Conservation (phyloP, 2,113 vertebrate genomes). For the Hippocampus zosterae region DNA sequence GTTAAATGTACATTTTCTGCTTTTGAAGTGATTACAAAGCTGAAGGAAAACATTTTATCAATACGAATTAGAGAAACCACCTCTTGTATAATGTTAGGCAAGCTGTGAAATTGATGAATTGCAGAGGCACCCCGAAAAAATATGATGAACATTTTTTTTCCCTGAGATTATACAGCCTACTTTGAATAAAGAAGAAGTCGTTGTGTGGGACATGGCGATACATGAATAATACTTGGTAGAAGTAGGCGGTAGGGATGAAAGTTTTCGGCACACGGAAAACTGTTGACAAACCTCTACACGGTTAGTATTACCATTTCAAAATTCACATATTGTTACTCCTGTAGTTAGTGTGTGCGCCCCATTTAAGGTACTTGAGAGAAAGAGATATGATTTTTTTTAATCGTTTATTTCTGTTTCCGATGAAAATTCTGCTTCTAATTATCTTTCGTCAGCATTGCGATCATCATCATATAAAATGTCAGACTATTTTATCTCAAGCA, state of each 20-base stretch:
- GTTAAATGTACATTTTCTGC: not conserved
- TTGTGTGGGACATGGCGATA: constrained; percentile 27
- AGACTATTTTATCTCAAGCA: too few relatives aligned
- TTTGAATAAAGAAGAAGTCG: not conserved
- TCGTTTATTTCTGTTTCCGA: not conserved
- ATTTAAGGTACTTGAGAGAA: not conserved
- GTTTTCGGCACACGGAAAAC: not conserved
- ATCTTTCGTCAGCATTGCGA: too few relatives aligned
- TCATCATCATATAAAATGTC: too few relatives aligned
- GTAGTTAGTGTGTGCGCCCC: not conserved
- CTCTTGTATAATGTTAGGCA: not conserved
- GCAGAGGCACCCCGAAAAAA: not conserved
- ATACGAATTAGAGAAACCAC: not conserved
- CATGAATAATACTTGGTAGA: not conserved
- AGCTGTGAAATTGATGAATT: not conserved
- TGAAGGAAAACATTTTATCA: not conserved
- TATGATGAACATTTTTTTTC: constrained; percentile 13
- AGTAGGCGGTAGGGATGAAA: constrained; percentile 7
- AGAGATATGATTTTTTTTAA: not conserved
- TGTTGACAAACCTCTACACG: not conserved
- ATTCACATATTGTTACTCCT: not conserved
- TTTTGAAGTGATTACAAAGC: not conserved
- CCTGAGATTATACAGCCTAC: not conserved
- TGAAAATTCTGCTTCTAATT: too few relatives aligned
- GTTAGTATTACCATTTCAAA: not conserved